Evolutionary conservation across 2,888 invertebrate species (phyloP), one percentile per base, ranked within the genome.

Genomic region (Synergus itoensis): DNA sequence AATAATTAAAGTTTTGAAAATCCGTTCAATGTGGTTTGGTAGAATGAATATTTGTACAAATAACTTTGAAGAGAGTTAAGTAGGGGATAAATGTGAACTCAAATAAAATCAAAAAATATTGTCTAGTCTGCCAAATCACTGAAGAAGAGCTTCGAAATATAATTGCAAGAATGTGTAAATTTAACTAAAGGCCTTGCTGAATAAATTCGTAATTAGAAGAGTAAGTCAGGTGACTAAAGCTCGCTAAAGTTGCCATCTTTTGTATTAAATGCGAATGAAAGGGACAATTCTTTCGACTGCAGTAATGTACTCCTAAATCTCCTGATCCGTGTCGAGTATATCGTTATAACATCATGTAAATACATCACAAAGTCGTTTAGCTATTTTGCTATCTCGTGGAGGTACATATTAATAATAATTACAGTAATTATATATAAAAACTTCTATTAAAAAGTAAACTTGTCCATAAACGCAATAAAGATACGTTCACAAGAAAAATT

Each of bases 371-470:
- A 21, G 60, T 60, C 60, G 21, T 11, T 11, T 60, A 21, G 21
- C 12, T 60, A n/a, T 12, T 9, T 60, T 21, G 4, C 3, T 60
- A 60, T 60, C 60, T 60, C 18, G 21, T 21, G 60, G 21, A 60
- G 60, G 60, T 60, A 12, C 60, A 60, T 60, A 60, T 12, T 60
- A 60, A 28, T 60, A 21, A 60, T 60, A 18, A 60, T 60, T 21
- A 21, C 11, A 28, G 12, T 21, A 12, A 60, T 60, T 60, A 60
- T 11, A 9, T 60, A 21, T 21, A 21, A 9, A 60, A 21, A 4
- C 60, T 60, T 60, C 21, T 60, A 60, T 60, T 18, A 60, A 60
- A 60, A 60, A 21, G 60, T 48, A 48, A 12, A 48, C 14, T 16
- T 48, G 48, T 48, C 48, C 48, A 12, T 14, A 48, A 48, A 48